Percentiles rank a stretch among this genome's conserved stretches.
These are phyloP conservation scores for Trachelus iudaicus DNA, from an alignment of 2,888 invertebrate species.

Conservation along the genomic window DNA sequence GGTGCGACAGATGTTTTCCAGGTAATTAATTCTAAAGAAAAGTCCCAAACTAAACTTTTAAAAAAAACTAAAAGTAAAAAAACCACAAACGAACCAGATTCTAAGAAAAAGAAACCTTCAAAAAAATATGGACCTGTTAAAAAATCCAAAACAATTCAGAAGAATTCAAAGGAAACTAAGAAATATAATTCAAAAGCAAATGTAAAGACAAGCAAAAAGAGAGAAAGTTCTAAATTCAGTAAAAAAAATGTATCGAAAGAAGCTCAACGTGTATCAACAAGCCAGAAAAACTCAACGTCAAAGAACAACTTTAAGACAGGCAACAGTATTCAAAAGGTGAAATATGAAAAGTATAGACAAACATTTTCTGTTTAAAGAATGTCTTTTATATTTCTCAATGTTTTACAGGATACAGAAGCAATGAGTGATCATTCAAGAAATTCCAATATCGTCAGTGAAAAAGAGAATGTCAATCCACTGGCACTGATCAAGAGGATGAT, in stretches of 20 bases:
- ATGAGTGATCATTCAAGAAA: not conserved
- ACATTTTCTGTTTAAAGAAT: not conserved
- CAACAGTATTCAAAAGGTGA: not conserved
- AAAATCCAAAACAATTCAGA: not conserved
- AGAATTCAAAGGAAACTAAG: not conserved
- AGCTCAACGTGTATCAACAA: not conserved
- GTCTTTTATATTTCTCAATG: not conserved
- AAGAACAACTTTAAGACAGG: not conserved
- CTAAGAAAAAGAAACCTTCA: conserved; percentile 3
- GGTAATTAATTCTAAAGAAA: not conserved
- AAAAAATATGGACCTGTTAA: not conserved
- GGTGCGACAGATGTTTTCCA: not conserved
- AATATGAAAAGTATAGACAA: not conserved
- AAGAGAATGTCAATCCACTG: not conserved
- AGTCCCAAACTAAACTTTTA: not conserved
- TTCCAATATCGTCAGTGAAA: not conserved
- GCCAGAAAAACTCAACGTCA: not conserved
- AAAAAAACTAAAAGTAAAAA: not conserved
- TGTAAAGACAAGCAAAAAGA: not conserved
- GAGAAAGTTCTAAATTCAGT: not conserved
- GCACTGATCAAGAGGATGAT: not conserved
- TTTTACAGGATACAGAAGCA: not conserved
- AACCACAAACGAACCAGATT: not conserved
- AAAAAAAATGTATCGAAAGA: not conserved
- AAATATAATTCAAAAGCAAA: not conserved